Conservation (phyloP, 2,113 vertebrate species). For the Serinus canaria region DNA sequence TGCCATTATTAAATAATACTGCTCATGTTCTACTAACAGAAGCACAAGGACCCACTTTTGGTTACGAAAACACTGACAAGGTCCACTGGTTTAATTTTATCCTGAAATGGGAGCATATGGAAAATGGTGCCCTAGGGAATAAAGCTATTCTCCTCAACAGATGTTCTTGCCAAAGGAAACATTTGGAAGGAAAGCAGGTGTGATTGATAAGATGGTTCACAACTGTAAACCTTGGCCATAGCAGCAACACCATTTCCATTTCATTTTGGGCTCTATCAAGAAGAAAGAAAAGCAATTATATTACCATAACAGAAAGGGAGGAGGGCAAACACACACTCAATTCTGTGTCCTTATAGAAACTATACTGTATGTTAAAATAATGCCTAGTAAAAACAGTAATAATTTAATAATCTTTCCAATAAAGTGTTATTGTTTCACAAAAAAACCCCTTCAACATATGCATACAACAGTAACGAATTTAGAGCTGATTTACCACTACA, state of each 20-base stretch:
- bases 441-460: neutral
- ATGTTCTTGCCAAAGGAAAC: constrained; percentile 17
- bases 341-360: neutral
- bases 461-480: neutral
- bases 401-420: neutral
- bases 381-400: neutral
- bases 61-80: constrained; percentile 17
- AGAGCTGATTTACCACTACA: neutral
- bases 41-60: neutral
- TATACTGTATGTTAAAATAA: neutral
- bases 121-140: neutral
- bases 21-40: neutral
- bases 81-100: constrained; percentile 17
- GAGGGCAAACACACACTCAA: neutral
- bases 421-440: neutral
- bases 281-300: neutral
- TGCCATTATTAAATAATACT: neutral
- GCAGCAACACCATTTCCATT: neutral
- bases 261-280: neutral
- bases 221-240: neutral
- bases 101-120: neutral
- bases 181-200: constrained; percentile 9
- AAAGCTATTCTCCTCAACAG: neutral
- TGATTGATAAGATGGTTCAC: neutral
- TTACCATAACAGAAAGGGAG: neutral